phyloP scores from a whole-genome alignment of 2,888 invertebrate species.

The Thyatira batis region DNA sequence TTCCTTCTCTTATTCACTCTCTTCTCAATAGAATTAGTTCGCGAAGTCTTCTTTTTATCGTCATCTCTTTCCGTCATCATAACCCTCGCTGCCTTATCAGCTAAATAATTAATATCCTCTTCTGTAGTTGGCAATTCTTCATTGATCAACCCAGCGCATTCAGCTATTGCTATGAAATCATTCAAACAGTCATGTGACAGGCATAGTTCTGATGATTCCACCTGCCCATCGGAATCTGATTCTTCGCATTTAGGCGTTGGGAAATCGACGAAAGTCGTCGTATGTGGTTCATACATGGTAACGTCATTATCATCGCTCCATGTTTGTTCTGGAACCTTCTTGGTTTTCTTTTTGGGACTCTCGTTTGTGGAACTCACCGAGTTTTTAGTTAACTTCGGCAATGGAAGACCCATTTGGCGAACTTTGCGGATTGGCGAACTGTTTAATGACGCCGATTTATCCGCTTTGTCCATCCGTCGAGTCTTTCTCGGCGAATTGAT shows the following conservation, averaged over 20 bases:
- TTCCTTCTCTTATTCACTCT: constrained; percentile 60
- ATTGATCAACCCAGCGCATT: constrained; percentile 58
- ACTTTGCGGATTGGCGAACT: constrained; percentile 77
- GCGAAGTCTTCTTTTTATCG: constrained; percentile 27
- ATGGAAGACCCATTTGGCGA: constrained; percentile 64
- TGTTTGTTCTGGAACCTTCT: constrained; percentile 51
- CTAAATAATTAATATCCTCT: constrained; percentile 68
- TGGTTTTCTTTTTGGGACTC: constrained; percentile 67
- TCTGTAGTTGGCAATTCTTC: constrained; percentile 57
- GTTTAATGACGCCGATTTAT: constrained; percentile 72
- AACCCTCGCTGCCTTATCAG: constrained; percentile 72
- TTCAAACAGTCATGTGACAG: constrained; percentile 74
- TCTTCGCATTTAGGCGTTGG: constrained; percentile 67
- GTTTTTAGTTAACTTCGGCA: constrained; percentile 50
- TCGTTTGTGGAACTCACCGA: constrained; percentile 64
- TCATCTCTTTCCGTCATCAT: constrained; percentile 70
- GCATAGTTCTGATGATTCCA: constrained; percentile 70
- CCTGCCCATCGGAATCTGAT: constrained; percentile 69
- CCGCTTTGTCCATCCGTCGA: constrained; percentile 70
- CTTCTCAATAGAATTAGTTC: constrained; percentile 57
- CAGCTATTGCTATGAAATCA: constrained; percentile 71
- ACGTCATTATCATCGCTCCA: constrained; percentile 71
- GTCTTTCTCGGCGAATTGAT: constrained; percentile 75
- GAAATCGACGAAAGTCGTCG: constrained; percentile 68
- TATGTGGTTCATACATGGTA: constrained; percentile 77